Base-by-base conservation (phyloP, 2,888 invertebrate genomes). In the Coronaproctus castanopsis region DNA sequence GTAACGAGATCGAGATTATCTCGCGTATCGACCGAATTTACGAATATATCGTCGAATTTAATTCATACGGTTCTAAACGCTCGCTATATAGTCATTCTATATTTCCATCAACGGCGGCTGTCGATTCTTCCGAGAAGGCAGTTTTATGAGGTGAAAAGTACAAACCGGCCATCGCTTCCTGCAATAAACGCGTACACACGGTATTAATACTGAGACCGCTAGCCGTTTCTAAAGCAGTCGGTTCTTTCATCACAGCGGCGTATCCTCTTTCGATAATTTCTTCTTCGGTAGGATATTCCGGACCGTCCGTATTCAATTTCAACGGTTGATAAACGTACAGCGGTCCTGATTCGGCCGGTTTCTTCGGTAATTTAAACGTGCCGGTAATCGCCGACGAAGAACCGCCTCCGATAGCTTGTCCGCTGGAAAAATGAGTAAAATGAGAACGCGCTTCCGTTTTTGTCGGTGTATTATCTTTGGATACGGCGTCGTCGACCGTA, bases 331-430 rank as follows among this genome's bases (percentile, higher is more conserved):
- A 90, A 19, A 74, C 72, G 69, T 80, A 95, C 1, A 83, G 67
- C 0, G 87, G 86, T 0, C 84, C 87, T 68, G 88, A 87, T 57
- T 87, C 87, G 2, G 80, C 74, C n/a, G n/a, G n/a, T n/a, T n/a
- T n/a, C 64, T 82, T 76, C 0, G 85, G 84, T 1, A 89, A 71
- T 0, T 14, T 5, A n/a, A n/a, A n/a, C n/a, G n/a, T n/a, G 36
- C 36, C 36, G 14, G 83, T 79, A 50, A 83, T 69, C 66, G 84
- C 83, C 20, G 77, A 57, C 3, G 62, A 62, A 18, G 60, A 57
- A 50, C 53, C 56, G 21, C 63, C 63, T 2, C 61, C 63, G 51
- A 64, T 63, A 54, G 64, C 65, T 3, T 92, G 86, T 20, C 92
- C 92, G 1, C 85, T 83, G 1, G 91, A 90, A 72, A 91, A 92